Evolutionary conservation across 2,113 vertebrate species (phyloP).

Genomic region (Dipodomys stephensi): DNA sequence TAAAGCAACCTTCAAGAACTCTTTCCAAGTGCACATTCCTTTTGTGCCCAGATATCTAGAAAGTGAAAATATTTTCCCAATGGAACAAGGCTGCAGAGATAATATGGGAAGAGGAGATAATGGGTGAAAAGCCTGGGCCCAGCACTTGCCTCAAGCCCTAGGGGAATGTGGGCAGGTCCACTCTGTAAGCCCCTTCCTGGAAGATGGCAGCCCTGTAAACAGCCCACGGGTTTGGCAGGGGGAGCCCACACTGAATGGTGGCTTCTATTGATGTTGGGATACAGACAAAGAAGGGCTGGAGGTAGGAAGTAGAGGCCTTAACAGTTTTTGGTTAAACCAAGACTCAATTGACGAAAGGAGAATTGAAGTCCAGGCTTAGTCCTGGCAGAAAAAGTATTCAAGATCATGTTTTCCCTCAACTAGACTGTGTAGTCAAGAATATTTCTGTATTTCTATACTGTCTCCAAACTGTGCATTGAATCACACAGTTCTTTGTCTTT

Average conservation of each 20-base stretch:
- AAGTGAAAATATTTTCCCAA: conserved; percentile 20
- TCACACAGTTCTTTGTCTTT: background rate
- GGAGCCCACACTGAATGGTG: background rate
- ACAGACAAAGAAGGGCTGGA: background rate
- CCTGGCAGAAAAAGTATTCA: background rate
- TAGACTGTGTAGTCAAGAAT: no score
- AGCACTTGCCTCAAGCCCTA: background rate
- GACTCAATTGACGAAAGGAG: background rate
- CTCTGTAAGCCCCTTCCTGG: background rate
- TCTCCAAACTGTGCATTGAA: no score
- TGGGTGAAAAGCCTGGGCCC: background rate
- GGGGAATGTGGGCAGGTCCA: background rate
- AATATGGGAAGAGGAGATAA: background rate
- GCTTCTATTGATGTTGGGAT: background rate
- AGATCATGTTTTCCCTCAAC: background rate
- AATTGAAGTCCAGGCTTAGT: background rate
- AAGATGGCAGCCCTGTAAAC: background rate
- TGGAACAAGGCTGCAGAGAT: background rate
- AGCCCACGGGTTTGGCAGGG: fast-evolving
- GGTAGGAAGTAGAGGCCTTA: background rate
- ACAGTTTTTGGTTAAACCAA: background rate
- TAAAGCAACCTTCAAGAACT: background rate
- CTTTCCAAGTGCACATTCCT: background rate
- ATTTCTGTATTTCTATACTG: background rate
- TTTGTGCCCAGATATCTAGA: background rate